Evolutionary conservation across 2,113 vertebrate species (phyloP).

Genomic region (Chionodraco myersi): DNA sequence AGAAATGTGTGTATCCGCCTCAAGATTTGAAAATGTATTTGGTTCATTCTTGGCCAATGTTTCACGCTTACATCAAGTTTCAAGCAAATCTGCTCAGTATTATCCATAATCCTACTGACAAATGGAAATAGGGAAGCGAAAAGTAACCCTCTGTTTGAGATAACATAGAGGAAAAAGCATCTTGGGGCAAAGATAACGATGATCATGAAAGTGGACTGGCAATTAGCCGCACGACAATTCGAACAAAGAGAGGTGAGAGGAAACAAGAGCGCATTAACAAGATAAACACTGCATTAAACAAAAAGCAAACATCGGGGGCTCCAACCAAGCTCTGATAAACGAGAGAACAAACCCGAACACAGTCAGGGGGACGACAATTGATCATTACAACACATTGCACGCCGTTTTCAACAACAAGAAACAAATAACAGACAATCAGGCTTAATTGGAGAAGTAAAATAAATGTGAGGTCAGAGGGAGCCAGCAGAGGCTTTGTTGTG

Average conservation of each 20-base stretch:
- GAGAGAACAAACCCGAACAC: not conserved
- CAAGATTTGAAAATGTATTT: no score
- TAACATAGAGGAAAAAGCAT: no score
- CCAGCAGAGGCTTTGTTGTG: slow-evolving; percentile 6
- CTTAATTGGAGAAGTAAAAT: slow-evolving; percentile 42
- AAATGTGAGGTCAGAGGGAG: slow-evolving; percentile 16
- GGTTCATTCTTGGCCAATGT: no score
- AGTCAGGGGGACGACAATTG: not conserved
- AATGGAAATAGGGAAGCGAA: no score
- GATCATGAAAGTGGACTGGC: not conserved
- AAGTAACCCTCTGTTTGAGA: no score
- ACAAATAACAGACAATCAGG: not conserved
- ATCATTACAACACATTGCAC: slow-evolving; percentile 32
- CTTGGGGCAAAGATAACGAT: not conserved
- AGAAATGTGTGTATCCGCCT: no score
- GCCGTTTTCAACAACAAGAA: slow-evolving; percentile 28
- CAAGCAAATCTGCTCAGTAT: no score
- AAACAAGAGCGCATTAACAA: slow-evolving; percentile 18
- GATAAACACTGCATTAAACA: slow-evolving; percentile 15
- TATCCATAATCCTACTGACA: no score
- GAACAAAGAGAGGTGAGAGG: not conserved
- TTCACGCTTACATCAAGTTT: no score
- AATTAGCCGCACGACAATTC: slow-evolving; percentile 23
- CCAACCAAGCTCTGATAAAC: slow-evolving; percentile 14
- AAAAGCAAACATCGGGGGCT: not conserved